These are phyloP conservation scores for Stratiomys singularior DNA, from an alignment of 2,888 invertebrate species.

Conservation along the genomic window DNA sequence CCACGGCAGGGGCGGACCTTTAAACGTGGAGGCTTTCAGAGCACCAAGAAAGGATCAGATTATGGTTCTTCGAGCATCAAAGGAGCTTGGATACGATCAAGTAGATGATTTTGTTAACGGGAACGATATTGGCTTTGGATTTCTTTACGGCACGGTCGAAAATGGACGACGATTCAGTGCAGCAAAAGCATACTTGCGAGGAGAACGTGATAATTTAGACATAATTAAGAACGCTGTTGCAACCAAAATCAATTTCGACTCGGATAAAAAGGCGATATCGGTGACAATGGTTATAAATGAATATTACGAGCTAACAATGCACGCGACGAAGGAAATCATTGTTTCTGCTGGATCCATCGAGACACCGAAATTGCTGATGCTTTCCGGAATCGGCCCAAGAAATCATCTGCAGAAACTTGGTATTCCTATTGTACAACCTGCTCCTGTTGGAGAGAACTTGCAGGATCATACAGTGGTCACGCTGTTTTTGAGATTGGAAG, in stretches of 20 bases:
- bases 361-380: constrained; percentile 86
- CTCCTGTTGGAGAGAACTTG: constrained; percentile 24
- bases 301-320: constrained; percentile 7
- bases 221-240: constrained; percentile 68
- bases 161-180: constrained; percentile 68
- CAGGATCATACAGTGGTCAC: constrained; percentile 24
- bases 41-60: constrained; percentile 63
- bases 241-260: constrained; percentile 66
- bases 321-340: constrained; percentile 28
- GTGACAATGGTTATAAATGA: constrained; percentile 57
- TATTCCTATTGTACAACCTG: constrained; percentile 64
- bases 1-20: constrained; percentile 68
- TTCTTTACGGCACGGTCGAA: constrained; percentile 68
- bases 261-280: constrained; percentile 64
- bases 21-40: constrained; percentile 66
- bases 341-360: constrained; percentile 57
- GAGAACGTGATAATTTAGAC: constrained; percentile 65
- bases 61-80: constrained; percentile 67
- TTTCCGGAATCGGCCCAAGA: constrained; percentile 81
- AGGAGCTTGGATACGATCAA: constrained; percentile 67
- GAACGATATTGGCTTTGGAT: constrained; percentile 68
- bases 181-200: constrained; percentile 69
- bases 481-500: constrained; percentile 20
- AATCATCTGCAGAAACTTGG: constrained; percentile 74
- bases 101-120: constrained; percentile 72